A percentile compares a stretch with the other conserved stretches of the same genome.
Conservation (phyloP, 2,888 invertebrate genomes). For the Tetragnatha montana region DNA sequence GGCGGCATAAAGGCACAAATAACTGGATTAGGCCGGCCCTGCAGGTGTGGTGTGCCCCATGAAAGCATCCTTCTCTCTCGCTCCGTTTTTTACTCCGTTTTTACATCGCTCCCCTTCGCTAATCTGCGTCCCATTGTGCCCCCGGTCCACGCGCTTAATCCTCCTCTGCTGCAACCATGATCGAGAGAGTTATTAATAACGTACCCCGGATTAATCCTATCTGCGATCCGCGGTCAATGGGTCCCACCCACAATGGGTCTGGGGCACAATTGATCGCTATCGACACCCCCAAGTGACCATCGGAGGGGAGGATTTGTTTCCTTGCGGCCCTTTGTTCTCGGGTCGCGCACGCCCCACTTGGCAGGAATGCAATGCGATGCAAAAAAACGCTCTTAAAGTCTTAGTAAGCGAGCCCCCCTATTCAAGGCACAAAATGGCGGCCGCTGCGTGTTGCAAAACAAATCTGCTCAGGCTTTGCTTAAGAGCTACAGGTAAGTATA, state of each 20-base stretch:
- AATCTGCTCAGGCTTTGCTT: too few species aligned
- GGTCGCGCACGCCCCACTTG: background rate
- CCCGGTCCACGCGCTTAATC: conserved; percentile 66
- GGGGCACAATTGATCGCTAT: conserved; percentile 46
- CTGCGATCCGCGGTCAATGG: conserved; percentile 59
- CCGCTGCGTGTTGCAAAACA: too few species aligned
- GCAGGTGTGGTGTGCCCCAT: conserved; percentile 65
- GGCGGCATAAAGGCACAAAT: conserved; percentile 71
- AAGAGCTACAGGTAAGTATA: too few species aligned
- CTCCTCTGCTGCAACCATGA: conserved; percentile 50
- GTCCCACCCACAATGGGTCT: conserved; percentile 46
- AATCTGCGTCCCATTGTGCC: conserved; percentile 68
- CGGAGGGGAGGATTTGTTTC: conserved; percentile 19
- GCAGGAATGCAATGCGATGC: background rate
- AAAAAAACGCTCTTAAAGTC: background rate
- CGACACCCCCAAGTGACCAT: conserved; percentile 52
- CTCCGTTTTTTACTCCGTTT: conserved; percentile 61
- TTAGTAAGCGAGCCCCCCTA: too few species aligned
- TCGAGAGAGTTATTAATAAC: conserved; percentile 70
- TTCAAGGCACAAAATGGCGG: too few species aligned
- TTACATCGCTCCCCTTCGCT: conserved; percentile 55
- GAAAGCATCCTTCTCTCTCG: conserved; percentile 59
- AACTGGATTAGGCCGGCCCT: conserved; percentile 68
- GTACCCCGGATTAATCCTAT: conserved; percentile 56
- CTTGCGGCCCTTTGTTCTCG: background rate